Base-by-base conservation (phyloP, 2,797 vertebrate species). In the Sphenopsis melanotis region DNA sequence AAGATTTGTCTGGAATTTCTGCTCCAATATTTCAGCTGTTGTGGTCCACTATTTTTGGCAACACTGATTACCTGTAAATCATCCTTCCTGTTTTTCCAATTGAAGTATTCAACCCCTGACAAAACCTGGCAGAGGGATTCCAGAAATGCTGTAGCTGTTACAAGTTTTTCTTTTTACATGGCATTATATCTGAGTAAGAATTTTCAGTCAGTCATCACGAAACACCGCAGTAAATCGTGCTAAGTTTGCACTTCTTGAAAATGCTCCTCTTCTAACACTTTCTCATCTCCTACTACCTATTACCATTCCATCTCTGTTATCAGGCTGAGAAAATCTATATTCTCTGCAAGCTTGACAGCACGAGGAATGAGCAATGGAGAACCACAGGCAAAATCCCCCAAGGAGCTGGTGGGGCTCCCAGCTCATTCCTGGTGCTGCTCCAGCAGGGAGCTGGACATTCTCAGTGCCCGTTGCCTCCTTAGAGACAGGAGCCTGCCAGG, bases 381-480 rank as follows among this genome's bases (percentile, higher is more conserved):
- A 37, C 32, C 46, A 21, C 32, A 46, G 70, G 63, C 36, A 44
- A 60, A 74, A 55, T 50, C 21, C 30, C 37, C 42, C 36, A 5
- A 2, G 59, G 27, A 60, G 22, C 29, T 27, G 44, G 9, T 39
- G 23, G 77, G 26, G 24, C 27, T 85, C 22, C 46, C 60, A 83
- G 80, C 24, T 5, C 29, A 2, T 26, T 84, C 8, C 27, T n/a
- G 18, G 14, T n/a, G 39, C 41, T 64, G 14, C 36, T 79, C 21
- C 60, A 53, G 85, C 41, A n/a, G 23, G 44, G 29, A 53, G 55
- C 23, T 71, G 55, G 29, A 11, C 20, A 24, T 53, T 21, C 7
- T 14, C 53, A 15, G n/a, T 1, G 27, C 4, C 0, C 11, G 1
- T 4, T 66, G 36, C 11, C 15, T 59, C 49, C 49, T 63, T 9